These are phyloP conservation scores for Stenopsyche tienmushanensis DNA, from an alignment of 1,140 invertebrate species.

Conservation along the genomic window DNA sequence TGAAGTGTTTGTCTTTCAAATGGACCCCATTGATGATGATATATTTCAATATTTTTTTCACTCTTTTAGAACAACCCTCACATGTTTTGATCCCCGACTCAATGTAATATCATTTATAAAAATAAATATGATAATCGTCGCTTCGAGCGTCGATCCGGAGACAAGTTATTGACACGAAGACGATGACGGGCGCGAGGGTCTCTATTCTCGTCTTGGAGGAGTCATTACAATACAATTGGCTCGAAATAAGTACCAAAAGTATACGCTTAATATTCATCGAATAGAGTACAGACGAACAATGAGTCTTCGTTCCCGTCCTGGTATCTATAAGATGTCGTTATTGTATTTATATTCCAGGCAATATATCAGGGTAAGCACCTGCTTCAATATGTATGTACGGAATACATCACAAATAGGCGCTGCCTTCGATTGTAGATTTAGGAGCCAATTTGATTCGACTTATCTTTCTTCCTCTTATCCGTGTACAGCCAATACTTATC, in stretches of 20 bases:
- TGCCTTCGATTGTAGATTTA: conserved; percentile 34
- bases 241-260: no score
- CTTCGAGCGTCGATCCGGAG: no score
- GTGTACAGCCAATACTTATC: conserved; percentile 26
- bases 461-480: conserved; percentile 32
- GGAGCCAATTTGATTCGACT: conserved; percentile 37
- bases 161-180: no score
- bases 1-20: no score
- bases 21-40: no score
- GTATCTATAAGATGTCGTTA: background rate
- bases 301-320: background rate
- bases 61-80: no score
- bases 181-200: no score
- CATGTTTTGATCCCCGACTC: no score
- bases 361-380: background rate
- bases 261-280: background rate
- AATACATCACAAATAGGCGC: conserved; percentile 26
- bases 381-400: background rate
- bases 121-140: no score
- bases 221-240: no score
- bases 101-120: background rate
- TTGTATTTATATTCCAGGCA: background rate
- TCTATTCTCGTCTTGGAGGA: no score
- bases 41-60: no score
- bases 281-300: background rate